Base-by-base conservation (phyloP, 2,888 invertebrate genomes). In the Aspidiotus destructor region DNA sequence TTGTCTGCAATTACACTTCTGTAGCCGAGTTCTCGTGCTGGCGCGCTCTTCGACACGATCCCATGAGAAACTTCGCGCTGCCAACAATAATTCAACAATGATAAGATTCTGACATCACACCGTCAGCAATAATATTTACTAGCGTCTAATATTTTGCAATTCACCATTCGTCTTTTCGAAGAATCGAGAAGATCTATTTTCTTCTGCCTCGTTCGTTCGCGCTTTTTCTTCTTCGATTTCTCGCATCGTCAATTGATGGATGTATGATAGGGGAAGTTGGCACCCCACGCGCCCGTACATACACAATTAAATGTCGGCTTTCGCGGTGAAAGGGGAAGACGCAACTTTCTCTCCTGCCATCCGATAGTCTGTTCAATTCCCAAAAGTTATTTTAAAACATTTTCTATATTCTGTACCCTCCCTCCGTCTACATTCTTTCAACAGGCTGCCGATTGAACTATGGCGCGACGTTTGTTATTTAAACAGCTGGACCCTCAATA, bases 1-100 rank as follows among this genome's bases (percentile, higher is more conserved):
- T 67, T 60, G 67, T 52, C 60, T 58, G 67, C 67, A 67, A 67
- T 67, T 67, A 67, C 67, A 67, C 67, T 67, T 67, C 44, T 67
- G 40, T 57, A 48, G 60, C 60, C 67, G 42, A 60, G 58, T 52
- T 44, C 40, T 42, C 60, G 60, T 60, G 67, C 58, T 58, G 40
- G 28, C 28, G 55, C 17, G 55, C 55, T 28, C 55, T 54, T 55
- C 57, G 54, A 55, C 28, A 41, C 67, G 58, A 58, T 67, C 67
- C 67, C 67, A 58, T 48, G 67, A 67, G 67, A 52, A 48, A 60
- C 58, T 60, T 15, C 10, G 55, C 65, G 57, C 57, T 67, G 67
- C 67, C 67, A 67, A 67, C 67, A 67, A 67, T 67, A 67, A 67
- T 67, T 67, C 67, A 67, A 67, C 67, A 67, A 67, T 67, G 48